Evolutionary conservation across 1,140 invertebrate genomes (phyloP).

Genomic region (Araneus ventricosus): DNA sequence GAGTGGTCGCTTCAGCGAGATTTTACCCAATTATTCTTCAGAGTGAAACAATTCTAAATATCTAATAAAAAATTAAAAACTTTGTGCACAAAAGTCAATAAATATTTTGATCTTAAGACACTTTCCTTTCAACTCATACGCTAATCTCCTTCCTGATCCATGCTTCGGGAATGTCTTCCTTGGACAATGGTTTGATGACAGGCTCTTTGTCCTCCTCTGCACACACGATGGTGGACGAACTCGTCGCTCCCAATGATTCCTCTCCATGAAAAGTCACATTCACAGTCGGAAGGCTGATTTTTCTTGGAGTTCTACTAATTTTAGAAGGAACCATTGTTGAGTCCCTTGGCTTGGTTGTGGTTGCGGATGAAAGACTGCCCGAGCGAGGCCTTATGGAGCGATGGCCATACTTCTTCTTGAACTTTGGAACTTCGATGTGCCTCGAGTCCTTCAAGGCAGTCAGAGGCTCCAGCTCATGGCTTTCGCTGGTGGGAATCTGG

Average conservation of each 20-base stretch:
- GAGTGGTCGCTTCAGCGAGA: background rate
- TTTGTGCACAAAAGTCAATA: conserved; percentile 4
- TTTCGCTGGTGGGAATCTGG: conserved; percentile 79
- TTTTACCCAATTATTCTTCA: background rate
- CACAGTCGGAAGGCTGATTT: conserved; percentile 77
- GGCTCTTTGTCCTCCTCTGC: conserved; percentile 72
- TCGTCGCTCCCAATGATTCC: conserved; percentile 66
- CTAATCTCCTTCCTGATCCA: conserved; percentile 69
- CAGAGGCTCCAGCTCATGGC: conserved; percentile 81
- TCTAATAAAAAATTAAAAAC: conserved; percentile 12
- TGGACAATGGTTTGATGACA: conserved; percentile 49
- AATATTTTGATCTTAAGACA: conserved; percentile 15
- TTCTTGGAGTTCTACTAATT: conserved; percentile 67
- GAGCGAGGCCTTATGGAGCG: conserved; percentile 75
- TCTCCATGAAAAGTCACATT: conserved; percentile 74
- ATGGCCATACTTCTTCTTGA: conserved; percentile 72
- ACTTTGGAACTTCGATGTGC: conserved; percentile 41
- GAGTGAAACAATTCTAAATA: background rate
- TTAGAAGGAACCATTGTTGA: conserved; percentile 51
- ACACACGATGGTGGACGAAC: conserved; percentile 75
- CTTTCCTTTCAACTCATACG: background rate
- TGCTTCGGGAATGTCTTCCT: conserved; percentile 60
- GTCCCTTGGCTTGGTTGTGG: conserved; percentile 52
- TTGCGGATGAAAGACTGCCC: conserved; percentile 76
- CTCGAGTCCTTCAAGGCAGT: conserved; percentile 75